These are phyloP conservation scores for Callipepla squamata DNA, from an alignment of 2,113 vertebrate genomes.

Conservation along the genomic window DNA sequence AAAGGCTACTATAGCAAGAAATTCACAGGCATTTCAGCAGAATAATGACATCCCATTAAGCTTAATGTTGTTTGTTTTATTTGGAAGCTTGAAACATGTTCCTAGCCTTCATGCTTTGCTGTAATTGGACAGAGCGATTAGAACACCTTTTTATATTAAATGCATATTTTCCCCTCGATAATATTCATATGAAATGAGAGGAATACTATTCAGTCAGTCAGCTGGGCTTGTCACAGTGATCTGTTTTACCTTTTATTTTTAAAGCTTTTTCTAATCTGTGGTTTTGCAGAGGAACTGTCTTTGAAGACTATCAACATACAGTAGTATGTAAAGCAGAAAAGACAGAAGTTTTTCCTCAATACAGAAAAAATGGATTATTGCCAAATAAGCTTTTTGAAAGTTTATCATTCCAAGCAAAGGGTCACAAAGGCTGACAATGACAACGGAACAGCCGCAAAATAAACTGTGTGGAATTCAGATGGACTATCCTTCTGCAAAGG, in stretches of 20 bases:
- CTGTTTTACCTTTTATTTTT: not conserved
- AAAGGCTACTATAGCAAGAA: not conserved
- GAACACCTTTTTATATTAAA: conserved; percentile 57
- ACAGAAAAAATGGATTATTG: not conserved
- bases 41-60: not conserved
- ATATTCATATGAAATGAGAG: conserved; percentile 8
- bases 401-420: conserved; percentile 16
- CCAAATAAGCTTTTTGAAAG: conserved; percentile 1
- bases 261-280: conserved; percentile 12
- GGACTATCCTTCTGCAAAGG: not conserved
- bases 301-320: not conserved
- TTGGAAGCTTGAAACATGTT: not conserved
- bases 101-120: conserved; percentile 16
- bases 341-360: not conserved
- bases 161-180: conserved; percentile 27
- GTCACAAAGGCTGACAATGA: not conserved
- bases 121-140: conserved; percentile 47
- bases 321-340: not conserved
- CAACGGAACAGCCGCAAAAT: not conserved
- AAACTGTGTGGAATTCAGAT: not conserved
- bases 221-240: not conserved
- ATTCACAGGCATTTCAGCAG: not conserved
- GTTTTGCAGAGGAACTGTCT: not conserved
- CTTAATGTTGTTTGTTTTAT: not conserved
- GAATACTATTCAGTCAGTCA: not conserved